A percentile compares a stretch with the other conserved stretches of the same genome.
These are phyloP conservation scores for Thymallus thymallus DNA, from an alignment of 2,113 vertebrate species.

Conservation along the genomic window DNA sequence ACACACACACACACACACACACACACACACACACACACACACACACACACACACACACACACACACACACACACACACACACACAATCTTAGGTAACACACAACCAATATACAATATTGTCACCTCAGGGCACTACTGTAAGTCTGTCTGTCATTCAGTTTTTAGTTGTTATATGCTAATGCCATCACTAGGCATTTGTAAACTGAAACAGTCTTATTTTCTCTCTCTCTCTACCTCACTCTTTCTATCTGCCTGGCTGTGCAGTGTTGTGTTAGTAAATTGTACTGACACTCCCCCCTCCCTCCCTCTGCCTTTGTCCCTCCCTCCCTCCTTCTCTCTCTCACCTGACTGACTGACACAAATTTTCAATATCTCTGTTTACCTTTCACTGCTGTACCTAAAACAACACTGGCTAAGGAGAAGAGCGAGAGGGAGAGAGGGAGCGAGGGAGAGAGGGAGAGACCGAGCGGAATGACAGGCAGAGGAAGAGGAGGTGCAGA, in stretches of 20 bases:
- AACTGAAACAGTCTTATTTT: conserved; percentile 3
- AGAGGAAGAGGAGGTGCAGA: conserved; percentile 24
- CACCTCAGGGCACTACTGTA: conserved; percentile 29
- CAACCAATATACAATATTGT: conserved; percentile 27
- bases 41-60: no score
- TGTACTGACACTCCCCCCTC: conserved; percentile 72
- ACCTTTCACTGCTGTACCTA: conserved; percentile 81
- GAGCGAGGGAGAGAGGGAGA: conserved; percentile 27
- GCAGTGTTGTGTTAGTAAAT: conserved; percentile 81
- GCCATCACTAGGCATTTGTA: conserved; percentile 49
- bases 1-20: no score
- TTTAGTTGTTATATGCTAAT: conserved; percentile 23
- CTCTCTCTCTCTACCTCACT: conserved; percentile 32
- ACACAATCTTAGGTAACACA: conserved; percentile 20
- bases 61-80: no score
- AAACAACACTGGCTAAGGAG: conserved; percentile 73
- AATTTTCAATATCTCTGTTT: conserved; percentile 84
- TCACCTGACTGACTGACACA: conserved; percentile 79
- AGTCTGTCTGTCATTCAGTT: conserved; percentile 16
- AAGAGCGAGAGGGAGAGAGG: conserved; percentile 9
- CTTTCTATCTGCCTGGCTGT: conserved; percentile 67
- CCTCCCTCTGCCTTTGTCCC: conserved; percentile 43
- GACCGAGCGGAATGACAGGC: conserved; percentile 2
- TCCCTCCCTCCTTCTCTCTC: conserved; percentile 52
- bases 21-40: no score